Evolutionary conservation across 2,797 vertebrate species (phyloP).

Genomic region (Helarctos malayanus): DNA sequence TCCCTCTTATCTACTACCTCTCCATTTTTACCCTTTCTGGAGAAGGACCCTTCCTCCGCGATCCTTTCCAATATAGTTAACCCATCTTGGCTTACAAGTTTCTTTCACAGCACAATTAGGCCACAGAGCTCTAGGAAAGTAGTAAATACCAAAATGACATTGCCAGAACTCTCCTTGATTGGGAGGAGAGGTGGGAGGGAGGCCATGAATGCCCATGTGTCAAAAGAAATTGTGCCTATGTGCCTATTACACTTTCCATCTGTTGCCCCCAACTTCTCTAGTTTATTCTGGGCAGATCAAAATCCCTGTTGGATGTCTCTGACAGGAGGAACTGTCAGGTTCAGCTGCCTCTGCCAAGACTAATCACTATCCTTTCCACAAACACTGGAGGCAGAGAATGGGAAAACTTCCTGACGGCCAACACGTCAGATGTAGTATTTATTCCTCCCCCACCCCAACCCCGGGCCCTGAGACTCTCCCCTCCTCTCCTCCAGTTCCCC

Average conservation of each 20-base stretch:
- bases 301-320: neutral
- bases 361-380: neutral
- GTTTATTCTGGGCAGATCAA: neutral
- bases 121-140: neutral
- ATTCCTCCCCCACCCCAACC: neutral
- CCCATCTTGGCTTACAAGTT: neutral
- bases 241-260: neutral
- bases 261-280: neutral
- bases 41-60: neutral
- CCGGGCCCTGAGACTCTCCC: neutral
- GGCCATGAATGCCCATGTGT: neutral
- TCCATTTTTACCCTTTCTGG: neutral
- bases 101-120: neutral
- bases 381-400: neutral
- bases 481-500: neutral
- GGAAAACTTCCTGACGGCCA: neutral
- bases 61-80: neutral
- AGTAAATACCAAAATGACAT: neutral
- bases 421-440: neutral
- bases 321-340: neutral
- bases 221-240: neutral
- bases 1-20: neutral
- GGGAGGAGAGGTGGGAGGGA: neutral
- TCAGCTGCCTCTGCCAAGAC: neutral
- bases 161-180: conserved; percentile 33